Base-by-base conservation (phyloP, 2,113 vertebrate genomes). In the Fregetta grallaria region DNA sequence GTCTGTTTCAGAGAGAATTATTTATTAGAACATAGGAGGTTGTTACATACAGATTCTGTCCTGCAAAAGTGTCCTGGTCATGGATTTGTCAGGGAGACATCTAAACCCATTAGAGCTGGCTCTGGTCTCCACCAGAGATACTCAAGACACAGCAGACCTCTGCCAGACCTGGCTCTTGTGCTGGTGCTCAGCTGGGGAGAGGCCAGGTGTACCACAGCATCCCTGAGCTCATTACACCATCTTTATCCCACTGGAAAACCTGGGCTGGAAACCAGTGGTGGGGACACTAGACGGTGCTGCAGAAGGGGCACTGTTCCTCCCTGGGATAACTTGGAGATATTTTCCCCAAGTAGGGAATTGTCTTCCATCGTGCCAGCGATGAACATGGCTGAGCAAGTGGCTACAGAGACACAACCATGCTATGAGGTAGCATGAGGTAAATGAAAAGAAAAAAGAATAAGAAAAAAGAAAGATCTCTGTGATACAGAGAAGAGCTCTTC, bases 21-120 rank as follows among this genome's bases (percentile, higher is more conserved):
- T 97, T 95, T 96, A 97, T 96, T 96, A 88, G 90, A 90, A 95
- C 82, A 90, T 5, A 93, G 92, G 96, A 92, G 59, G 80, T 70
- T 94, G 67, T 94, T 63, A 94, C 23, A 0, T 93, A 94, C 90
- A 96, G 93, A 96, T 97, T 94, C 96, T 96, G 95, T 95, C 86
- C 94, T 96, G 96, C 94, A 90, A 94, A 95, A 94, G 95, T 70
- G 88, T 92, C 88, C 93, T 74, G 81, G 76, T 67, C 82, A 90
- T 13, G 50, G 45, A 32, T 85, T 18, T 25, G 71, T 68, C 96
- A 78, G 65, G 86, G 87, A 82, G 66, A 78, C 49, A 65, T 32
- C 71, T 32, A 53, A 81, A 87, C 42, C 67, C 9, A 0, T 45
- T 12, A 71, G 67, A 88, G 50, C 94, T 95, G 92, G 83, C 88